Percentiles rank a stretch among this genome's conserved stretches.
Conservation (phyloP, 2,888 invertebrate genomes). For the Patella caerulea region DNA sequence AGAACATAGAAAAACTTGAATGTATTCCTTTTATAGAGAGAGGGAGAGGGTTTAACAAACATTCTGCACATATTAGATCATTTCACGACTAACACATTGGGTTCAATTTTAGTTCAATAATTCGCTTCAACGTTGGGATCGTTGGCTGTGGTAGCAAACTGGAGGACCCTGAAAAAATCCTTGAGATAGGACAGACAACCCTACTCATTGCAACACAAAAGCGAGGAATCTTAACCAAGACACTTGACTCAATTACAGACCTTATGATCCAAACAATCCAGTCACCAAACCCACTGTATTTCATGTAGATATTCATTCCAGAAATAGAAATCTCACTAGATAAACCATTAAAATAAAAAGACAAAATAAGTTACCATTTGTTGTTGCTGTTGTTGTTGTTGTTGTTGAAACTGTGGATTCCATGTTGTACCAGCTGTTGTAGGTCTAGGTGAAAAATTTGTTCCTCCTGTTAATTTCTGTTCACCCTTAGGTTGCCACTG, state of each 20-base stretch:
- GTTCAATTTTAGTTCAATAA: no score
- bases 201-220: no score
- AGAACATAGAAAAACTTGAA: no score
- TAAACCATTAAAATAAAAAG: slow-evolving; percentile 1
- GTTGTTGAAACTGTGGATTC: slow-evolving; percentile 33
- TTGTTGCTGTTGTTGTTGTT: slow-evolving; percentile 27
- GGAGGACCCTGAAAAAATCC: neutral
- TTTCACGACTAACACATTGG: no score
- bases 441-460: slow-evolving; percentile 50
- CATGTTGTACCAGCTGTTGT: slow-evolving; percentile 43
- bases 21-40: neutral
- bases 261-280: no score
- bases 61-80: no score
- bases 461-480: slow-evolving; percentile 66
- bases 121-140: no score
- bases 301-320: neutral
- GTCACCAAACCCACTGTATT: neutral
- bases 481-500: slow-evolving; percentile 68
- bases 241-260: no score
- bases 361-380: slow-evolving; percentile 29
- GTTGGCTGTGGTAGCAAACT: no score
- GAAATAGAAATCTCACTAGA: neutral
- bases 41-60: neutral
- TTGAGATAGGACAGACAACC: no score
- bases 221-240: no score